phyloP scores from a whole-genome alignment of 1,140 invertebrate species.

The Potamilus streckersoni region DNA sequence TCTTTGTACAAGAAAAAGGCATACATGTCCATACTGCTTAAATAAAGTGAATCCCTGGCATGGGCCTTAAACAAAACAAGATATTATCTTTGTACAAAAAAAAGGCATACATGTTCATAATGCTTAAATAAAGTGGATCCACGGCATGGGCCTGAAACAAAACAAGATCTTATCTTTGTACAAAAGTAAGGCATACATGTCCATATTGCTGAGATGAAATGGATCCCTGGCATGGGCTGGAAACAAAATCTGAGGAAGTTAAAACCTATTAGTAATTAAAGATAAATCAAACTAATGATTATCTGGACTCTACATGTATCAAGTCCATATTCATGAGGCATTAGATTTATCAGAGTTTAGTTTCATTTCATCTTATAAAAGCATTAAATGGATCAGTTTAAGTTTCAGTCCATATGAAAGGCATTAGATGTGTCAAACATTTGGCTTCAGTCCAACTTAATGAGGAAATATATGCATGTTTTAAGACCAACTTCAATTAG shows the following conservation, averaged over 20 bases:
- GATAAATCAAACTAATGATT: background rate
- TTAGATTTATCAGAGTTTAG: background rate
- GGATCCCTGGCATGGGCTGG: slow-evolving; percentile 74
- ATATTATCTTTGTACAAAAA: slow-evolving; percentile 69
- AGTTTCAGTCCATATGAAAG: too few species aligned
- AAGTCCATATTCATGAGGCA: background rate
- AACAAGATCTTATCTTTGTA: slow-evolving; percentile 64
- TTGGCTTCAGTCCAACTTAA: too few species aligned
- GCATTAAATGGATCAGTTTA: too few species aligned
- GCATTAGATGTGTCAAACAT: too few species aligned
- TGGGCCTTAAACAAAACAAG: slow-evolving; percentile 67
- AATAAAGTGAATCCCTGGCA: slow-evolving; percentile 72
- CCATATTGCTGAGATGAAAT: slow-evolving; percentile 71
- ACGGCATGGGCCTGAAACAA: slow-evolving; percentile 69
- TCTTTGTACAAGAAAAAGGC: slow-evolving; percentile 70
- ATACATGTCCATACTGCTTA: slow-evolving; percentile 71
- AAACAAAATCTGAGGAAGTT: background rate
- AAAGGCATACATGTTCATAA: slow-evolving; percentile 71
- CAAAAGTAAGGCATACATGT: slow-evolving; percentile 70
- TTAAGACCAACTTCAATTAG: too few species aligned
- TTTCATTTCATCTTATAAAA: too few species aligned
- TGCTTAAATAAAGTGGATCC: slow-evolving; percentile 73
- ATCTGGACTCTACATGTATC: background rate
- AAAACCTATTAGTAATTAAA: background rate
- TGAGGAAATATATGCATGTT: too few species aligned